Base-by-base conservation (phyloP, 2,797 vertebrate species). In the Chelonia mydas region DNA sequence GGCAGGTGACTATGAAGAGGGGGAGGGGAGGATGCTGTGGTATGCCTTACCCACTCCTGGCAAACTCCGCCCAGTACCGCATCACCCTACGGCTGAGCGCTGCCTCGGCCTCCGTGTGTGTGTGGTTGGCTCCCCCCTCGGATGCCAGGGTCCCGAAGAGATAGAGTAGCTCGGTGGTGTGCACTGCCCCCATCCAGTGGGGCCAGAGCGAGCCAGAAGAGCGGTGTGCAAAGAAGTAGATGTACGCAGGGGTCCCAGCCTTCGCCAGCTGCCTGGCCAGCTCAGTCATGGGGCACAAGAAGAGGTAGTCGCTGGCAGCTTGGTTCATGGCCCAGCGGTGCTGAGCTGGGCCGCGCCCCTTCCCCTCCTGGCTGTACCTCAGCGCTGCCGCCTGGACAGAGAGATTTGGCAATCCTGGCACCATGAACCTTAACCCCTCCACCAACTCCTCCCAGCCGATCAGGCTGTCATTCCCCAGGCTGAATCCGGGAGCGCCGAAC, bases 41-140 rank as follows among this genome's bases (percentile, higher is more conserved):
- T 61, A 16, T 33, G 5, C 8, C 98, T 95, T 97, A 99, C 98
- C 98, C 98, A 19, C 93, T 97, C 61, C 96, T 97, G 33, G 98
- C 98, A 96, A 99, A 99, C 92, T 98, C 98, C 54, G 97, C 97
- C 98, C 98, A 99, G 88, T 98, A 97, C 86, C 97, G 98, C 98
- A 99, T 98, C 51, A 98, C 88, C 92, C 94, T 98, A 84, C 90
- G 98, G 90, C 98, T 98, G 95, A 99, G 96, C 5, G 65, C 65
- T 21, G 3, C n/a, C n/a, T 72, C 65, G 11, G 65, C 65, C n/a
- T 72, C 21, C 19, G n/a, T 37, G n/a, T 37, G 10, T 5, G 65
- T 72, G 65, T 72, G 65, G n/a, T 72, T 72, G 65, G 65, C 23
- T 47, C 37, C 47, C 41, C 28, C 11, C 11, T 45, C 31, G 21